phyloP scores from a whole-genome alignment of 53 echinoderm and acorn worm species.

The Mesocentrotus franciscanus region DNA sequence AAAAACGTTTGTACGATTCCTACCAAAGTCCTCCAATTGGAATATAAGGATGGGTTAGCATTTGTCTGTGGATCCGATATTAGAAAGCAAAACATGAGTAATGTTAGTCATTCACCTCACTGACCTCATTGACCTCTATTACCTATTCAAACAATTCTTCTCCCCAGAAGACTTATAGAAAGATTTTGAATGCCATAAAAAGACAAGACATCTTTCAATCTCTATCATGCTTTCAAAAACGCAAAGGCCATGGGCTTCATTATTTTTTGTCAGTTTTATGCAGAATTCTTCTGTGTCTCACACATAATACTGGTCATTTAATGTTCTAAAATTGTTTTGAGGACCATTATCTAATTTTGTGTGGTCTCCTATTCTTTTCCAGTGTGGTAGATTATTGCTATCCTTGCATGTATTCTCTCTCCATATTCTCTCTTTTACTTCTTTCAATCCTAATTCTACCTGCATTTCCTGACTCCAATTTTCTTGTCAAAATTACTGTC shows the following conservation, averaged over 20 bases:
- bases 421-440: not conserved
- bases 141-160: not conserved
- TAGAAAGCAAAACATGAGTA: not conserved
- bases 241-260: not conserved
- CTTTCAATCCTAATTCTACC: not conserved
- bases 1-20: no score
- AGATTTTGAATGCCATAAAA: not conserved
- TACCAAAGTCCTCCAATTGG: not conserved
- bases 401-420: no score
- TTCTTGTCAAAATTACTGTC: not conserved
- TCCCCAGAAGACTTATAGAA: not conserved
- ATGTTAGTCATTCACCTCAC: not conserved
- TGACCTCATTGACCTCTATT: not conserved
- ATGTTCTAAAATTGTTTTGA: not conserved
- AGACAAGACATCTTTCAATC: not conserved
- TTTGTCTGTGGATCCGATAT: not conserved
- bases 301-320: not conserved
- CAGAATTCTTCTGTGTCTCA: not conserved
- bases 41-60: not conserved
- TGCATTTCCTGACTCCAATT: not conserved
- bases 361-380: not conserved
- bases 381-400: not conserved
- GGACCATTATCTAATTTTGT: not conserved
- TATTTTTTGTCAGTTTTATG: not conserved
- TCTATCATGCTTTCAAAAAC: not conserved